Conservation (phyloP, 2,888 invertebrate species). For the Agrochola circellaris region DNA sequence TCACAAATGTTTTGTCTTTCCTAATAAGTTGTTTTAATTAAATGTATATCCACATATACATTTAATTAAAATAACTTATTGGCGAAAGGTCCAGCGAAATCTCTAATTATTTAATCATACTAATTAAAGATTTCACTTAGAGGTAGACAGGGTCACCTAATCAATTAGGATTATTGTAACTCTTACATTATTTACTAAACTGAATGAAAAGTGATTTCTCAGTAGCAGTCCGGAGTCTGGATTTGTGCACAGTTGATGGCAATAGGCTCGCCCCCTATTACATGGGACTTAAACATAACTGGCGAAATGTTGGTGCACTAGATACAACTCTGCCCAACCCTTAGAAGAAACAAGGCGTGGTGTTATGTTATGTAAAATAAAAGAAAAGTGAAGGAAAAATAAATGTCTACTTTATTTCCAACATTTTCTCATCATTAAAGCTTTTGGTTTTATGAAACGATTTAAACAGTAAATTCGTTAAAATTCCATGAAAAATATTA, state of each 20-base stretch:
- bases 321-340: no score
- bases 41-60: no score
- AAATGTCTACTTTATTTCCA: not conserved
- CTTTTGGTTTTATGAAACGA: not conserved
- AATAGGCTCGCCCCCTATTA: no score
- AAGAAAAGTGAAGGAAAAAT: not conserved
- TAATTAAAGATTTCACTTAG: constrained; percentile 2
- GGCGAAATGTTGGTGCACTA: no score
- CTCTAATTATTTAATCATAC: not conserved
- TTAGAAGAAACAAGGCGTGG: no score
- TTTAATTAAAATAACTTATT: not conserved
- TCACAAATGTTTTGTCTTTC: not conserved
- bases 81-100: not conserved
- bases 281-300: no score
- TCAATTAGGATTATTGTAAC: not conserved
- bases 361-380: not conserved
- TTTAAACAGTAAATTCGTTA: not conserved
- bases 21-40: no score
- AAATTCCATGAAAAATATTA: not conserved
- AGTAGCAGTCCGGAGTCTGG: no score
- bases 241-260: no score
- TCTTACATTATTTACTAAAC: not conserved
- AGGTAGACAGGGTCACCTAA: not conserved
- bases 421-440: not conserved
- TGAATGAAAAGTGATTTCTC: not conserved